phyloP scores from a whole-genome alignment of 2,113 vertebrate species.

The Strix uralensis region DNA sequence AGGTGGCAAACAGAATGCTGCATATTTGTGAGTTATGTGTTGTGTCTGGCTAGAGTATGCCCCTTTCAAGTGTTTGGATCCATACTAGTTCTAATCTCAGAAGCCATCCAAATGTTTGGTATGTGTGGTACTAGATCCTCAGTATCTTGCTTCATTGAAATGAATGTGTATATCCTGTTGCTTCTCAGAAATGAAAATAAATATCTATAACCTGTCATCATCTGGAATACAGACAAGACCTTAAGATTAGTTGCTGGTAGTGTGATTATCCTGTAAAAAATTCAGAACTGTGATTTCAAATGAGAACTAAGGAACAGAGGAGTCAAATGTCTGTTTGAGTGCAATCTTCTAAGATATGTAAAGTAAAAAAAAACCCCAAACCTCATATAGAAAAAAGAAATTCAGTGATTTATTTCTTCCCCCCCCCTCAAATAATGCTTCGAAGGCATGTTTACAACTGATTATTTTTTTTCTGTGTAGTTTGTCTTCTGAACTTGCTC shows the following conservation, averaged over 20 bases:
- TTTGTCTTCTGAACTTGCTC: not conserved
- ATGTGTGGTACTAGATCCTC: not conserved
- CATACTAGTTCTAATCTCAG: not conserved
- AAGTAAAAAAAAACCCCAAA: not conserved
- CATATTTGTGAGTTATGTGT: not conserved
- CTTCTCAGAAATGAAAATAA: not conserved
- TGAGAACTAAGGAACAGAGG: not conserved
- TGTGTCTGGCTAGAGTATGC: not conserved
- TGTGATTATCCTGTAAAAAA: not conserved
- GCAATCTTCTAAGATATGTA: not conserved
- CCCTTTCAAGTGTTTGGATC: not conserved
- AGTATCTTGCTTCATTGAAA: not conserved
- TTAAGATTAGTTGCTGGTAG: not conserved
- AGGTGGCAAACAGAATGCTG: not conserved
- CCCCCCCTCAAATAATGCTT: not conserved
- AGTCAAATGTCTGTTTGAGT: not conserved
- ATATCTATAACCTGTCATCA: not conserved
- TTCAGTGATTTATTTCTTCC: too few relatives aligned
- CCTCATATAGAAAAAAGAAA: not conserved
- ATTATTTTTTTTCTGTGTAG: not conserved
- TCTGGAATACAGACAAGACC: not conserved
- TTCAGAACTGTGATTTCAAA: not conserved
- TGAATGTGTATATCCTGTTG: not conserved
- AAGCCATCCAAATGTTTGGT: not conserved
- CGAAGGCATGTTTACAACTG: not conserved